Percentiles rank a stretch among this genome's conserved stretches.
phyloP scores from a whole-genome alignment of 2,113 vertebrate genomes.

The Caracal caracal region DNA sequence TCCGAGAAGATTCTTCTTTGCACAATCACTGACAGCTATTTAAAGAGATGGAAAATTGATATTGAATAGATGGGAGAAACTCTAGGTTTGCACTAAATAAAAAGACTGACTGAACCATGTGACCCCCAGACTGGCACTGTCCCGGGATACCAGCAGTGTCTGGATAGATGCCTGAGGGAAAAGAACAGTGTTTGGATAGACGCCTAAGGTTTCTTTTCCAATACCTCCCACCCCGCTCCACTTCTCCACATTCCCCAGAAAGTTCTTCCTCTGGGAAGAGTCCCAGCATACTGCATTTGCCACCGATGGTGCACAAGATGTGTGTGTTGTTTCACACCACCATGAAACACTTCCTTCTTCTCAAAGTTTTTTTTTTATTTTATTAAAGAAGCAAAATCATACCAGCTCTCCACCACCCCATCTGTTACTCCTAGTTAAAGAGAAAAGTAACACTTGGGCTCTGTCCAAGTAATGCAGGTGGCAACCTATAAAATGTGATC shows the following conservation, averaged over 20 bases:
- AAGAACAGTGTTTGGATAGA: background rate
- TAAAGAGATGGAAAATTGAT: background rate
- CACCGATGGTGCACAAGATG: no score
- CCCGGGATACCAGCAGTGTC: background rate
- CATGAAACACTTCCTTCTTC: background rate
- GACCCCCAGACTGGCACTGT: background rate
- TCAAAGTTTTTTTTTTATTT: background rate
- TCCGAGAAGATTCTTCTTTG: background rate
- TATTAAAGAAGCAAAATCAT: background rate
- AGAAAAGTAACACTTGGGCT: background rate
- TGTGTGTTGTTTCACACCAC: background rate
- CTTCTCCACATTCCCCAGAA: background rate
- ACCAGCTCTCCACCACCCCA: background rate
- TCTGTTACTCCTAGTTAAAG: background rate
- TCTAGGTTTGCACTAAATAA: background rate
- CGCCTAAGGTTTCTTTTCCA: background rate
- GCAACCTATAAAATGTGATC: background rate
- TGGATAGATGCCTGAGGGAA: background rate
- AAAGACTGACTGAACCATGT: background rate
- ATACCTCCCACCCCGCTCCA: background rate
- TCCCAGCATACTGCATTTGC: background rate
- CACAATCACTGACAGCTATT: background rate
- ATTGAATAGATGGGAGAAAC: background rate
- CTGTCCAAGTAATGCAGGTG: background rate
- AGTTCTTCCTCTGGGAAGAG: background rate